Percentiles rank a stretch among this genome's conserved stretches.
Evolutionary conservation across 1,140 invertebrate genomes (phyloP).

Genomic region (Danaus plexippus): DNA sequence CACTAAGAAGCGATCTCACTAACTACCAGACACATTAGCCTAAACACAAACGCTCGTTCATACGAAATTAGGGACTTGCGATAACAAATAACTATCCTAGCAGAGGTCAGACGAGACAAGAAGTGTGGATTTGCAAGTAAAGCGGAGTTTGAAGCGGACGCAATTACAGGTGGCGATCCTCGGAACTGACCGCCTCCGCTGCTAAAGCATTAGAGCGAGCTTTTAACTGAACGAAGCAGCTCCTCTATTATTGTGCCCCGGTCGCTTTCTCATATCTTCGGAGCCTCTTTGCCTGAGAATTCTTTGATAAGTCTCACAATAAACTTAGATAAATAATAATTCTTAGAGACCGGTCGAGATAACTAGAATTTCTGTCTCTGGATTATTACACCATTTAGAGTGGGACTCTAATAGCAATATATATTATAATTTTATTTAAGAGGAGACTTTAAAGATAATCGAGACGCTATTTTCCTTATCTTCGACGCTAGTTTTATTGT

Average conservation of each 20-base stretch:
- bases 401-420: too few relatives aligned
- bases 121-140: conserved; percentile 23
- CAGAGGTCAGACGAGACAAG: conserved; percentile 10
- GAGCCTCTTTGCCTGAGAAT: conserved; percentile 17
- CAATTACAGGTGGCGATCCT: conserved; percentile 60
- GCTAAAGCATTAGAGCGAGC: conserved; percentile 44
- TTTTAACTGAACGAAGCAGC: conserved; percentile 47
- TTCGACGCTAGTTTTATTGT: conserved; percentile 52
- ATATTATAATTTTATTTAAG: too few relatives aligned
- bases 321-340: conserved; percentile 1
- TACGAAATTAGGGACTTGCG: conserved; percentile 3
- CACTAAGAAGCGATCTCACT: conserved; percentile 29
- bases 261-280: conserved; percentile 25
- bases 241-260: conserved; percentile 59
- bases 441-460: too few relatives aligned
- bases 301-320: conserved; percentile 8
- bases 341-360: too few relatives aligned
- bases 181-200: conserved; percentile 38
- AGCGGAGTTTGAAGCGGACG: conserved; percentile 41
- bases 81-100: conserved; percentile 7
- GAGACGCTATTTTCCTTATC: too few relatives aligned
- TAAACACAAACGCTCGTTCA: conserved; percentile 4
- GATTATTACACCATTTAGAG: too few relatives aligned
- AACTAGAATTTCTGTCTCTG: too few relatives aligned
- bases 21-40: conserved; percentile 22